Conservation (phyloP, 2,888 invertebrate genomes). For the Lepidonotus clava region DNA sequence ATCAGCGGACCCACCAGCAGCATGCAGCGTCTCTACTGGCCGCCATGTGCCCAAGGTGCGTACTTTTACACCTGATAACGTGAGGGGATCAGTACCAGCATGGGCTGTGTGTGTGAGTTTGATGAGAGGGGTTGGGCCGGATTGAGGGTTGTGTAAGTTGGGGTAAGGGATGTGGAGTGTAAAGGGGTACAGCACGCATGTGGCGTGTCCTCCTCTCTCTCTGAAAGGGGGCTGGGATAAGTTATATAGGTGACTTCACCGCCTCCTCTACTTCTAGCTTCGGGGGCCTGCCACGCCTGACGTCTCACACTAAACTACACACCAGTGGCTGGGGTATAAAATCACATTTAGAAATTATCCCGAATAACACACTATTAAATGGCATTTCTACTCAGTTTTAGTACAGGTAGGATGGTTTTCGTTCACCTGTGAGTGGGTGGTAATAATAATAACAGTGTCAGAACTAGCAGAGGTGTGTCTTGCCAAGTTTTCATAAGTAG, state of each 20-base stretch:
- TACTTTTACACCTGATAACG: background rate
- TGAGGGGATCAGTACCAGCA: background rate
- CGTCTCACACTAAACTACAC: background rate
- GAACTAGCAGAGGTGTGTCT: too few species aligned
- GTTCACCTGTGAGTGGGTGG: too few species aligned
- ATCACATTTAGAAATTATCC: too few species aligned
- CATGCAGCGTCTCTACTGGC: constrained; percentile 42
- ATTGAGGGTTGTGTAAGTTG: background rate
- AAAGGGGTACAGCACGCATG: background rate
- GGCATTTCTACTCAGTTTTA: too few species aligned
- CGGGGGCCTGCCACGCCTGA: background rate
- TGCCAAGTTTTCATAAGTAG: too few species aligned
- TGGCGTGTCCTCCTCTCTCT: background rate
- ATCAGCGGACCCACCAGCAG: background rate
- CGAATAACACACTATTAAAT: too few species aligned
- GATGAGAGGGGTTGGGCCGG: too few species aligned
- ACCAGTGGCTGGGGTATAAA: too few species aligned
- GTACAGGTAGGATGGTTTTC: too few species aligned
- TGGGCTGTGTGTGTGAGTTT: background rate
- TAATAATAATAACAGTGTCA: too few species aligned
- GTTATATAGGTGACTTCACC: background rate
- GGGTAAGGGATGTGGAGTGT: background rate
- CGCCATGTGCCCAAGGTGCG: constrained; percentile 33
- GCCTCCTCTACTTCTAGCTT: background rate
- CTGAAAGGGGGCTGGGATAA: background rate